Evolutionary conservation across 2,797 vertebrate genomes (phyloP), one percentile per base, ranked within the genome.

Genomic region (Melanotaenia boesemani): DNA sequence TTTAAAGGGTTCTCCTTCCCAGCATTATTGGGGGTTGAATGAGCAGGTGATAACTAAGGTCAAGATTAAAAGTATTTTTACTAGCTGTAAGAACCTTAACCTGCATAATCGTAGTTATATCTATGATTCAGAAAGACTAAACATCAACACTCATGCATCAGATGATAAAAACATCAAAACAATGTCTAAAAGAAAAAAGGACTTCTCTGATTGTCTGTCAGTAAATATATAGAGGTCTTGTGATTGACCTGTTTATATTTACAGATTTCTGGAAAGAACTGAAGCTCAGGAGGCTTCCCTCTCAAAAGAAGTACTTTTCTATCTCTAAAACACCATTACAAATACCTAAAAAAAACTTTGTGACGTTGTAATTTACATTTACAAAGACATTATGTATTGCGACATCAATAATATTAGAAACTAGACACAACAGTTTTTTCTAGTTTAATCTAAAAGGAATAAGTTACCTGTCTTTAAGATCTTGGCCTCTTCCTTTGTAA

Each of bases 391-490:
- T 48, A n/a, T 7, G 18, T 48, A 6, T n/a, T 20, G 20, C 2
- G 18, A 6, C 6, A 48, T 28, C 22, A 24, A 24, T 24, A 52
- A 22, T 22, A 52, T 50, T 32, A 32, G 30, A 32, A 5, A 32
- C 30, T 32, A 32, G 30, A 4, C 30, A 32, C 30, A 32, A 32
- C 6, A 6, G 5, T 32, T 32, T 32, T 32, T 32, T 32, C 30
- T 6, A 48, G 18, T 36, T 34, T 4, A 5, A 34, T 36, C 11
- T 58, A 10, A 4, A 3, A 46, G 18, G 0, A 37, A 57, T 50
- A 26, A 44, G 3, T 50, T 60, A 98, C 98, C 96, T 88, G 94
- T 93, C 93, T 99, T 99, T 84, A 92, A 58, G 67, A 99, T 96
- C 63, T 90, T 84, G 54, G 97, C 96, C 3, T 92, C 80, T 0